Evolutionary conservation across 1,140 invertebrate species (phyloP).

Genomic region (Calephelis virginiensis): DNA sequence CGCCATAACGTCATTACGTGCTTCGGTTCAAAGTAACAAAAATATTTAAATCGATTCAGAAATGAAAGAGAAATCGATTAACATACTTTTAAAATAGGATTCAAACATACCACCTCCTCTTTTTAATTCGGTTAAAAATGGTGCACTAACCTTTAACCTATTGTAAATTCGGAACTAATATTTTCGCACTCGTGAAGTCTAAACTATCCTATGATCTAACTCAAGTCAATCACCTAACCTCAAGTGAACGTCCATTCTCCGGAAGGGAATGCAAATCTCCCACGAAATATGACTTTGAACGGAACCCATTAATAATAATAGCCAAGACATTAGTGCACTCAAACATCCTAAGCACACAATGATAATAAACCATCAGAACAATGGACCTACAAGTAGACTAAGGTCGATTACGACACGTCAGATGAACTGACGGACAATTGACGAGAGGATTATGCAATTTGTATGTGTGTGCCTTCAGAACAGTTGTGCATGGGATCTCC

Average conservation of each 20-base stretch:
- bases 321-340: slow-evolving; percentile 11
- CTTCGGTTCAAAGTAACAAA: too few species aligned
- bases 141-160: too few species aligned
- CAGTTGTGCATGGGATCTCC: slow-evolving; percentile 4
- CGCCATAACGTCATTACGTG: too few species aligned
- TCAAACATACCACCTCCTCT: too few species aligned
- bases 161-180: not conserved
- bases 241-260: slow-evolving; percentile 6
- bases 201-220: not conserved
- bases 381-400: slow-evolving; percentile 42
- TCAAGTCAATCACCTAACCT: slow-evolving; percentile 3
- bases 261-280: slow-evolving; percentile 15
- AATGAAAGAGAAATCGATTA: too few species aligned
- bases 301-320: slow-evolving; percentile 11
- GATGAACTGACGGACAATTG: slow-evolving; percentile 33
- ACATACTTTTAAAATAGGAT: too few species aligned
- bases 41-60: too few species aligned
- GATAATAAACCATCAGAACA: slow-evolving; percentile 30
- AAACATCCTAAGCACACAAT: slow-evolving; percentile 20
- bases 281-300: slow-evolving; percentile 13
- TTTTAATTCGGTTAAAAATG: too few species aligned
- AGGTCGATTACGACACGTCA: slow-evolving; percentile 43
- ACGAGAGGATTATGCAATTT: slow-evolving; percentile 33
- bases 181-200: not conserved
- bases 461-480: slow-evolving; percentile 15